A percentile compares a stretch with the other conserved stretches of the same genome.
Conservation (phyloP, 1,140 invertebrate species). For the Meloidogyne exigua region DNA sequence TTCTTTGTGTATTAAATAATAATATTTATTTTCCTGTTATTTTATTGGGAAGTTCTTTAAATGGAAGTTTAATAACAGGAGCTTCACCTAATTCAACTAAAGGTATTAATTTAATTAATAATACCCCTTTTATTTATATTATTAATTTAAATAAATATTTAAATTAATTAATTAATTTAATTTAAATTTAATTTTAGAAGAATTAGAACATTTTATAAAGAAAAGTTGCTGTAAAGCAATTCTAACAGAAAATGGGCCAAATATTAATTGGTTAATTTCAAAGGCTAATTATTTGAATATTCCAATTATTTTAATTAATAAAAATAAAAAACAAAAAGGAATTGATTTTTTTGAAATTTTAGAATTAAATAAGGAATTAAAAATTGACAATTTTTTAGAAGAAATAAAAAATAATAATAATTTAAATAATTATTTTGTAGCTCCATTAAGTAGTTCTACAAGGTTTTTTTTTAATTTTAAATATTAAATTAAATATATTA, state of each 20-base stretch:
- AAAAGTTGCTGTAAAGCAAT: neutral
- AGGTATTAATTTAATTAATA: too few species aligned
- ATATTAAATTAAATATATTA: neutral
- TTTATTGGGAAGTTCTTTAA: neutral
- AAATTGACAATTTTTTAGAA: neutral
- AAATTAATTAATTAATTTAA: neutral
- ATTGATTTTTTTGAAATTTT: conserved; percentile 3
- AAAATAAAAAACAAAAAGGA: neutral
- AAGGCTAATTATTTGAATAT: neutral
- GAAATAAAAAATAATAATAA: neutral
- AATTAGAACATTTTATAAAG: neutral
- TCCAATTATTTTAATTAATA: neutral
- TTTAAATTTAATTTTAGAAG: conserved; percentile 3
- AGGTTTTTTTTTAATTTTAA: neutral
- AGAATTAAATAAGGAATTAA: neutral
- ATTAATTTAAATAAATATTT: too few species aligned
- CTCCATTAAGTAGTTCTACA: conserved; percentile 5
- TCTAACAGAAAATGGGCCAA: neutral
- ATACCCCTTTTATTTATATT: too few species aligned
- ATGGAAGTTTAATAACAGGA: neutral
- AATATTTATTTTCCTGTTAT: conserved; percentile 4
- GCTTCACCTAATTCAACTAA: neutral
- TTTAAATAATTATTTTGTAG: neutral
- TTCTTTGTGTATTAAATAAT: conserved; percentile 3
- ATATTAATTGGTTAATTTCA: neutral